Percentiles rank a stretch among this genome's conserved stretches.
phyloP scores from a whole-genome alignment of 2,888 invertebrate genomes.

The Bugula neritina region DNA sequence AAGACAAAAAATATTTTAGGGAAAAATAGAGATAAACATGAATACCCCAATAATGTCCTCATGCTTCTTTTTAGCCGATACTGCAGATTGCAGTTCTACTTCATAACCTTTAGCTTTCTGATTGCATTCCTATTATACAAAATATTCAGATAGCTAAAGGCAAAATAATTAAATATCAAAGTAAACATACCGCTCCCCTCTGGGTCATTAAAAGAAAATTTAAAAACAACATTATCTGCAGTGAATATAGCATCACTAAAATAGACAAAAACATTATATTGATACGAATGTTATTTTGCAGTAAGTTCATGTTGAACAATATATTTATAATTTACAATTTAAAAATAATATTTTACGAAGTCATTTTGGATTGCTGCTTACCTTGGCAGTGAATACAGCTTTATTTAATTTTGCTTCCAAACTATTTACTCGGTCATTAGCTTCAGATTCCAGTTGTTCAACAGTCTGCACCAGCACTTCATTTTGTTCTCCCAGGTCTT shows the following conservation, averaged over 20 bases:
- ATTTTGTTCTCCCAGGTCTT: slow-evolving; percentile 52
- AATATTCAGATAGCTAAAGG: too few species aligned
- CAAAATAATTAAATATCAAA: too few species aligned
- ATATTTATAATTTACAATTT: too few species aligned
- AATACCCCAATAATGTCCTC: slow-evolving; percentile 41
- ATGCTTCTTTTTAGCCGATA: slow-evolving; percentile 42
- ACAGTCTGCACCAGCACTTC: slow-evolving; percentile 51
- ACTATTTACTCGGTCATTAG: slow-evolving; percentile 44
- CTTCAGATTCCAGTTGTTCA: slow-evolving; percentile 51
- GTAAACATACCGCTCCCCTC: too few species aligned
- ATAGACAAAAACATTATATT: too few species aligned
- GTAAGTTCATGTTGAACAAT: too few species aligned
- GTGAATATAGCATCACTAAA: too few species aligned
- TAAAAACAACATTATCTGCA: too few species aligned
- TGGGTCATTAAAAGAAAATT: too few species aligned
- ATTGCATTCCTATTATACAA: slow-evolving; percentile 49
- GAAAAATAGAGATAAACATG: too few species aligned
- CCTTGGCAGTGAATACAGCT: slow-evolving; percentile 41
- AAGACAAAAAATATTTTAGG: too few species aligned
- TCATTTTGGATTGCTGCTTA: slow-evolving; percentile 31
- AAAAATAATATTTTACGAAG: background rate
- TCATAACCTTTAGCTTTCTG: slow-evolving; percentile 44
- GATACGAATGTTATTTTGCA: too few species aligned
- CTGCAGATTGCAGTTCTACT: slow-evolving; percentile 41
- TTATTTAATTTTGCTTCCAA: slow-evolving; percentile 47